phyloP scores from a whole-genome alignment of 2,797 vertebrate genomes.

The Nothura maculosa region DNA sequence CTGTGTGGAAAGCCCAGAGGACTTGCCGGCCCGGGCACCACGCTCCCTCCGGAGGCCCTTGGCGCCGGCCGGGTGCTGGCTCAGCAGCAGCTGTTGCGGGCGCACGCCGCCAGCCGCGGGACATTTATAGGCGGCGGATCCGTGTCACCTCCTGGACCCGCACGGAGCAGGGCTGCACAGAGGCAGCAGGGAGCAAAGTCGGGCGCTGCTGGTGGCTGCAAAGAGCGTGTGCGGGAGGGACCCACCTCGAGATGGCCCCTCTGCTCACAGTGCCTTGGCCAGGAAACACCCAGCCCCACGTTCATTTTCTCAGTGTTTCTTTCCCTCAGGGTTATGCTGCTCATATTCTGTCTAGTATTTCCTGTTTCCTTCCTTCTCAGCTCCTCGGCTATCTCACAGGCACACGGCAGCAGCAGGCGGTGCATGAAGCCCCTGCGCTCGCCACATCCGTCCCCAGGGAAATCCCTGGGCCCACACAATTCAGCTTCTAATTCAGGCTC shows the following conservation, averaged over 20 bases:
- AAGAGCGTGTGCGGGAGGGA: background rate
- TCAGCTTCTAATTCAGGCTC: conserved; percentile 15
- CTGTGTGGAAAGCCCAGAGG: background rate
- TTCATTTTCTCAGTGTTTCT: conserved; percentile 1
- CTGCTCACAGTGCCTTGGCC: background rate
- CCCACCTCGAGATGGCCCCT: background rate
- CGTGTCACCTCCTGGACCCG: background rate
- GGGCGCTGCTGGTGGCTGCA: background rate
- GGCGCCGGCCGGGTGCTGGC: background rate
- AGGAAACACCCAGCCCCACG: conserved; percentile 23
- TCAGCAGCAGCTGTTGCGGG: background rate
- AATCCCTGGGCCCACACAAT: conserved; percentile 48
- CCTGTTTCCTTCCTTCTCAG: conserved; percentile 50
- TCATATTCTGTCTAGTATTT: conserved; percentile 41
- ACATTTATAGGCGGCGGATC: background rate
- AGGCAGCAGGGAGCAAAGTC: background rate
- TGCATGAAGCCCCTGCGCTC: background rate
- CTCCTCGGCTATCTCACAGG: background rate
- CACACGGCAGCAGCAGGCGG: background rate
- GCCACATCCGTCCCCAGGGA: conserved; percentile 70
- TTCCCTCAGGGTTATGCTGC: background rate
- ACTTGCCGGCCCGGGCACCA: background rate
- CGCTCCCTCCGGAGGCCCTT: background rate
- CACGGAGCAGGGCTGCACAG: background rate
- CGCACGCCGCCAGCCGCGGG: background rate